Conservation (phyloP, 23 tunicate species). For the Diplosoma virens region DNA sequence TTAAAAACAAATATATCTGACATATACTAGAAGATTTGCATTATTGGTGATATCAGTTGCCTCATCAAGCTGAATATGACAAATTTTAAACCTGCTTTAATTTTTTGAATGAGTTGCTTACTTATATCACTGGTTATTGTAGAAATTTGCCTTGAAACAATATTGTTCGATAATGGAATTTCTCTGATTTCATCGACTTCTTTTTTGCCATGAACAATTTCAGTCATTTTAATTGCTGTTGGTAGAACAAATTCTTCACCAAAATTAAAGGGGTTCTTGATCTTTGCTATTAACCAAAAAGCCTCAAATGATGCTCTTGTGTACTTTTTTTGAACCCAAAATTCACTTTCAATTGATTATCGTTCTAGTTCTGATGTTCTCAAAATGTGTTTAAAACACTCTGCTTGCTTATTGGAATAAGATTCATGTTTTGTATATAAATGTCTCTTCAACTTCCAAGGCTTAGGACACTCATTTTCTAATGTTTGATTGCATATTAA, state of each 20-base stretch:
- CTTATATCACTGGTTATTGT: not conserved
- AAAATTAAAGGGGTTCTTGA: not conserved
- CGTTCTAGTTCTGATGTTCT: too few relatives aligned
- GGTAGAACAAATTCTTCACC: not conserved
- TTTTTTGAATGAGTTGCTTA: not conserved
- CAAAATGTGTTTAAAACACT: too few relatives aligned
- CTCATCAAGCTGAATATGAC: conserved; percentile 15
- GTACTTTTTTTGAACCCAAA: not conserved
- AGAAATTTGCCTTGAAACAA: not conserved
- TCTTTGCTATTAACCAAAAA: not conserved
- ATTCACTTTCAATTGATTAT: not conserved
- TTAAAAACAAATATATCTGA: conserved; percentile 32
- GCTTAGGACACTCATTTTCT: not conserved
- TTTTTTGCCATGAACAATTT: too few relatives aligned
- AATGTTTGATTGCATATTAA: not conserved
- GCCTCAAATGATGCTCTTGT: not conserved
- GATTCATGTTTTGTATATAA: too few relatives aligned
- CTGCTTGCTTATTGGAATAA: too few relatives aligned
- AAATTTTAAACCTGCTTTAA: not conserved
- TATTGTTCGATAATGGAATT: not conserved
- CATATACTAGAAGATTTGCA: conserved; percentile 36
- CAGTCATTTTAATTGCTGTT: too few relatives aligned
- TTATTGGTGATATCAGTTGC: too few relatives aligned
- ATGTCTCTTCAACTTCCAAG: not conserved
- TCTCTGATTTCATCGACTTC: too few relatives aligned